Conservation (phyloP, 2,797 vertebrate genomes). For the Fistularia commersonii region DNA sequence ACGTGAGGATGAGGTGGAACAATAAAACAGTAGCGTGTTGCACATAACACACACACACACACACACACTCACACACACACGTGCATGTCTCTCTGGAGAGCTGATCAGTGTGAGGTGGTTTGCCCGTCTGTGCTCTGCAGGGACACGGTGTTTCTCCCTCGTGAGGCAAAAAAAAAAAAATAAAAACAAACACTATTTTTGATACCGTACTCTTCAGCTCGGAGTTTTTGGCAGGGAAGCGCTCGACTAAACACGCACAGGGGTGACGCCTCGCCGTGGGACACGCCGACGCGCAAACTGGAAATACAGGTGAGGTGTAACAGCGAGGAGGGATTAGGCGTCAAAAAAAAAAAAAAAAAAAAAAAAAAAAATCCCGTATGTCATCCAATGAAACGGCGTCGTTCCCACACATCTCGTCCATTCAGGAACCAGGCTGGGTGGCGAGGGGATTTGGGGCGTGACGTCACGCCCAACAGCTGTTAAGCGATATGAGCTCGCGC, state of each 20-base stretch:
- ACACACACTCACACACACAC: conserved; percentile 33
- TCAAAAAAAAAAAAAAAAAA: no score
- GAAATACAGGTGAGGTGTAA: conserved; percentile 45
- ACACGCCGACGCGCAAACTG: conserved; percentile 33
- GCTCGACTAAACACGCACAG: conserved; percentile 56
- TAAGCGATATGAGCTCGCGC: conserved; percentile 72
- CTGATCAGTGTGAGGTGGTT: conserved; percentile 82
- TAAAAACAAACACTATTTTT: conserved; percentile 81
- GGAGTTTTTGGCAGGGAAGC: conserved; percentile 63
- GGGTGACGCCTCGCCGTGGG: conserved; percentile 45
- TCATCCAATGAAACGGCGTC: conserved; percentile 52
- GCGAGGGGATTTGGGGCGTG: no score
- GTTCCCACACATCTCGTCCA: conserved; percentile 70
- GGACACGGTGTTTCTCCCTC: conserved; percentile 81
- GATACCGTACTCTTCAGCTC: conserved; percentile 76
- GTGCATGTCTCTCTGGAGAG: conserved; percentile 81
- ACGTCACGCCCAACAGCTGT: conserved; percentile 73
- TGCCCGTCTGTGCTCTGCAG: conserved; percentile 81
- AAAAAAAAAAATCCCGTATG: no score
- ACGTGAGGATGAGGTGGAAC: conserved; percentile 30
- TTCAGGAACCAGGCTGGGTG: conserved; percentile 45
- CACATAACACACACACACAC: conserved; percentile 21
- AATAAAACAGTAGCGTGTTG: conserved; percentile 56
- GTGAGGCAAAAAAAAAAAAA: conserved; percentile 29
- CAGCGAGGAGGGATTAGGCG: conserved; percentile 65